Evolutionary conservation across 2,113 vertebrate species (phyloP).

Genomic region (Labeo rohita): DNA sequence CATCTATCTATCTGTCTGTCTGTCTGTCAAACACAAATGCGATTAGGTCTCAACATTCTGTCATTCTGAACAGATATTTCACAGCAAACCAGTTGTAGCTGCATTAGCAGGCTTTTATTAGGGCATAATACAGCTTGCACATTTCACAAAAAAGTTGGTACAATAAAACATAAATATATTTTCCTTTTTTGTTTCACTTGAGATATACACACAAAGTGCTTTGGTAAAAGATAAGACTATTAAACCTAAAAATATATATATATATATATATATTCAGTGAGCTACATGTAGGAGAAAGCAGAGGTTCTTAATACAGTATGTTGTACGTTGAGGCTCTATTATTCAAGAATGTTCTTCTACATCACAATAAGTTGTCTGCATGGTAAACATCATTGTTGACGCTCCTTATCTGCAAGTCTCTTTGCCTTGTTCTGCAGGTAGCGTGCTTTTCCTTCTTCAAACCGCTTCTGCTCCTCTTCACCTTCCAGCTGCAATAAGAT

Average conservation of each 20-base stretch:
- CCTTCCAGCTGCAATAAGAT: conserved; percentile 79
- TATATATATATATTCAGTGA: conserved; percentile 39
- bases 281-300: conserved; percentile 53
- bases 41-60: neutral
- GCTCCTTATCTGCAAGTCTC: conserved; percentile 76
- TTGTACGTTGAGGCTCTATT: conserved; percentile 10
- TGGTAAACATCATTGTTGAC: conserved; percentile 65
- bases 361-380: conserved; percentile 4
- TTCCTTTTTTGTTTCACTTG: neutral
- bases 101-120: conserved; percentile 36
- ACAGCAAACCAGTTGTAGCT: conserved; percentile 4
- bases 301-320: conserved; percentile 48
- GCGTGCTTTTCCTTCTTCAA: conserved; percentile 87
- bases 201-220: conserved; percentile 57
- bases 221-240: conserved; percentile 60
- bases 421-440: conserved; percentile 93
- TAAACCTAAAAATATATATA: conserved; percentile 24
- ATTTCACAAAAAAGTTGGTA: conserved; percentile 57
- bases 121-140: conserved; percentile 27
- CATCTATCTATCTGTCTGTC: neutral
- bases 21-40: neutral
- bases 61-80: neutral
- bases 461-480: conserved; percentile 89
- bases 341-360: conserved; percentile 37
- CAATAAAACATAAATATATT: conserved; percentile 62